phyloP scores from a whole-genome alignment of 1,140 invertebrate genomes.

The Streblospio benedicti region DNA sequence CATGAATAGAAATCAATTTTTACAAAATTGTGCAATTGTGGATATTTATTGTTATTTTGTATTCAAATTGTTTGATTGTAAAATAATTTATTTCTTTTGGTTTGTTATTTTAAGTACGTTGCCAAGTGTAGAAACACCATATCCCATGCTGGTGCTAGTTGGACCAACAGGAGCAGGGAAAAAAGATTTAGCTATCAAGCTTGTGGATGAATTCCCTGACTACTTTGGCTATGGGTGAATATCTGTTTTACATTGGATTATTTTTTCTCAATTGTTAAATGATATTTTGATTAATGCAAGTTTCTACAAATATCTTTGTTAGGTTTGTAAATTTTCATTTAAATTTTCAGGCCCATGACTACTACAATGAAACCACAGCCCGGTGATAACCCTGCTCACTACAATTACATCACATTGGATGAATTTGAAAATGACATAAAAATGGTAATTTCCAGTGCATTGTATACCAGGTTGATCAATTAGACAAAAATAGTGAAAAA shows the following conservation, averaged over 20 bases:
- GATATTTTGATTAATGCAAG: neutral
- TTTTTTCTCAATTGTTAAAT: too few relatives aligned
- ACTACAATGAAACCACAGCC: constrained; percentile 35
- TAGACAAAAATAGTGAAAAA: too few relatives aligned
- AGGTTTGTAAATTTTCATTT: neutral
- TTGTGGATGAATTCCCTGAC: constrained; percentile 45
- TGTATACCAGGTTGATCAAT: neutral
- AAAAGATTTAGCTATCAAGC: constrained; percentile 38
- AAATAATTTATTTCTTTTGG: neutral
- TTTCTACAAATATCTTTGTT: too few relatives aligned
- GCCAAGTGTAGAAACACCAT: constrained; percentile 43
- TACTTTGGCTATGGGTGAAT: constrained; percentile 47
- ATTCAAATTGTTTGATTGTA: too few relatives aligned
- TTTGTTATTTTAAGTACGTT: constrained; percentile 35
- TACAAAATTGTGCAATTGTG: too few relatives aligned
- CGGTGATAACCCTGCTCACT: constrained; percentile 37
- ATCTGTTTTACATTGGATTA: neutral
- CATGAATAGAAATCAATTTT: neutral
- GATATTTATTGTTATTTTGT: too few relatives aligned
- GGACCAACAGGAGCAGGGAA: constrained; percentile 45
- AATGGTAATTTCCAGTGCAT: constrained; percentile 26
- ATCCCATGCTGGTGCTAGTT: constrained; percentile 46
- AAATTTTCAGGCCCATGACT: too few relatives aligned
- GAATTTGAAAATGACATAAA: constrained; percentile 44
- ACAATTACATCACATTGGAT: constrained; percentile 40